These are phyloP conservation scores for Oxytorus armatus DNA, from an alignment of 2,888 invertebrate genomes.

Conservation along the genomic window DNA sequence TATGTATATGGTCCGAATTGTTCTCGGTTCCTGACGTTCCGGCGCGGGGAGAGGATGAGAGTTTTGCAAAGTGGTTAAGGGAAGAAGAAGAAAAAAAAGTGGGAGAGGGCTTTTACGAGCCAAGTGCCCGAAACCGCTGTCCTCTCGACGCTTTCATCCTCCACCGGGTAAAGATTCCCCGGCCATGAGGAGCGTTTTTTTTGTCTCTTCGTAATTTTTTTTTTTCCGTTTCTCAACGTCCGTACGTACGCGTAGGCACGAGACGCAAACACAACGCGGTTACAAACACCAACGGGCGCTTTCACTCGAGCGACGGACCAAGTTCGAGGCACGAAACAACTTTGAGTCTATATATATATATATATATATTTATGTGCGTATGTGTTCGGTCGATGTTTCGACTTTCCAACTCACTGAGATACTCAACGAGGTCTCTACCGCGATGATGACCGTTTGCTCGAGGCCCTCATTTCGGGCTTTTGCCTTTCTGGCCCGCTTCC, in stretches of 20 bases:
- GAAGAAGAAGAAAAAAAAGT: slow-evolving; percentile 43
- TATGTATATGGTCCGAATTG: slow-evolving; percentile 56
- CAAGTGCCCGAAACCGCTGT: slow-evolving; percentile 65
- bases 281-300: slow-evolving; percentile 45
- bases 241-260: background rate
- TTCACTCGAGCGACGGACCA: slow-evolving; percentile 56
- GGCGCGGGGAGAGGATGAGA: slow-evolving; percentile 33
- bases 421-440: slow-evolving; percentile 61
- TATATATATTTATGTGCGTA: background rate
- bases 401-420: slow-evolving; percentile 61
- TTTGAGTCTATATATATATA: slow-evolving; percentile 32
- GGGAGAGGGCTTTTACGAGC: slow-evolving; percentile 67
- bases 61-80: slow-evolving; percentile 5
- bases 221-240: background rate
- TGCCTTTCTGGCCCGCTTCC: slow-evolving; percentile 10
- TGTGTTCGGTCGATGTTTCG: slow-evolving; percentile 43
- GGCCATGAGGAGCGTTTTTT: slow-evolving; percentile 63
- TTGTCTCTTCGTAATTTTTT: background rate
- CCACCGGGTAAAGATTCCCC: slow-evolving; percentile 66
- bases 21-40: slow-evolving; percentile 49
- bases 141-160: slow-evolving; percentile 69
- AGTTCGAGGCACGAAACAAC: slow-evolving; percentile 43
- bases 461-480: slow-evolving; percentile 61
- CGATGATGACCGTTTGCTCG: slow-evolving; percentile 53
- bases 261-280: slow-evolving; percentile 49